Conservation (phyloP, 2,797 vertebrate species). For the Aldrovandia affinis region DNA sequence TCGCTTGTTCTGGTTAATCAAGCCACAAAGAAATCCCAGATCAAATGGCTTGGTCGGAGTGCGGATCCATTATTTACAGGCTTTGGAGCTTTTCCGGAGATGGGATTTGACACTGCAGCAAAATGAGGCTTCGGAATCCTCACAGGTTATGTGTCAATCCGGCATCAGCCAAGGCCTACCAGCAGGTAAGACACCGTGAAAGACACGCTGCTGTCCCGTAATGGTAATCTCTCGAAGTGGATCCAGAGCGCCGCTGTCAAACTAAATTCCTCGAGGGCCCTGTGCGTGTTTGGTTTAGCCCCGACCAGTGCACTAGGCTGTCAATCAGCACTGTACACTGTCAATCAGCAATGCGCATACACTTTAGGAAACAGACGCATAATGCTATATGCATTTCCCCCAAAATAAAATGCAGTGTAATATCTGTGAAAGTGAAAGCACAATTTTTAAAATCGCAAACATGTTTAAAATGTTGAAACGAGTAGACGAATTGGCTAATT, state of each 20-base stretch:
- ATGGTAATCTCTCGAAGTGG: background rate
- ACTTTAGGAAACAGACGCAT: no score
- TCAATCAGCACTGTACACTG: no score
- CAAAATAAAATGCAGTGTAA: no score
- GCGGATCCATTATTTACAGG: background rate
- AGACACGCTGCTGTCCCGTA: no score
- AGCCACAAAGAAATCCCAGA: background rate
- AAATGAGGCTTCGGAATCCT: constrained; percentile 8
- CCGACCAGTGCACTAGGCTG: no score
- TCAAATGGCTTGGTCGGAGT: background rate
- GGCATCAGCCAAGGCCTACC: background rate
- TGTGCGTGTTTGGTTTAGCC: no score
- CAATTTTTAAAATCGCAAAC: background rate
- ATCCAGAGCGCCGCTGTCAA: background rate
- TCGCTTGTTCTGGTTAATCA: background rate
- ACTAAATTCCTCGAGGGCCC: no score
- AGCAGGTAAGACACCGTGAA: background rate
- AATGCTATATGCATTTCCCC: no score
- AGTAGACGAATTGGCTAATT: background rate
- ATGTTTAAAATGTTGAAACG: background rate
- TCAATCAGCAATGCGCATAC: no score
- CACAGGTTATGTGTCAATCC: background rate
- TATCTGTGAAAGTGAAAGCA: background rate
- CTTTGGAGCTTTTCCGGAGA: background rate
- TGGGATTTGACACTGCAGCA: background rate